phyloP scores from a whole-genome alignment of 2,113 vertebrate species.

The Alethe castanea region DNA sequence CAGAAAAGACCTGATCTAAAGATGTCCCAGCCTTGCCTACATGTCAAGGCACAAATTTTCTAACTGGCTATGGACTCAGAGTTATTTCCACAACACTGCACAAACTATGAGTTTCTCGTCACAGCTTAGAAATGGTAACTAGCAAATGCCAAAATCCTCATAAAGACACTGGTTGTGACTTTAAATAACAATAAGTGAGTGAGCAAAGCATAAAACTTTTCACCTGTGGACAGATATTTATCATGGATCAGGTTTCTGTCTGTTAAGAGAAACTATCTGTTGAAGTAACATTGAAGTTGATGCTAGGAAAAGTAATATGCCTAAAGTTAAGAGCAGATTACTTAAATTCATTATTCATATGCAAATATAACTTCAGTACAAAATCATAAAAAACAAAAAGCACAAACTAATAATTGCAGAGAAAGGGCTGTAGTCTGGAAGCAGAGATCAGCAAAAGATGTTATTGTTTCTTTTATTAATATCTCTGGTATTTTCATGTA shows the following conservation, averaged over 20 bases:
- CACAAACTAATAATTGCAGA: not conserved
- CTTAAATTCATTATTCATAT: not conserved
- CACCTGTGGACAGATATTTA: not conserved
- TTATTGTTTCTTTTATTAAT: not conserved
- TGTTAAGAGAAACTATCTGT: not conserved
- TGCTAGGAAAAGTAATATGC: not conserved
- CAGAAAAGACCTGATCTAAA: not conserved
- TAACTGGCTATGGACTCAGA: not conserved
- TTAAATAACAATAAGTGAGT: not conserved
- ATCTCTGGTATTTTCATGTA: not conserved
- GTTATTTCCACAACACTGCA: not conserved
- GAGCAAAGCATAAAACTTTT: not conserved
- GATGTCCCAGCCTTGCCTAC: not conserved
- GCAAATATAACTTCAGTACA: not conserved
- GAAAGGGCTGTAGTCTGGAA: not conserved
- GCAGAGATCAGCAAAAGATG: not conserved
- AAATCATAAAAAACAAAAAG: not conserved
- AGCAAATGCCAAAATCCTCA: not conserved
- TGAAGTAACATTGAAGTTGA: not conserved
- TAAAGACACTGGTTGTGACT: not conserved
- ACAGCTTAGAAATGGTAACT: not conserved
- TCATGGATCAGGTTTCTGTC: not conserved
- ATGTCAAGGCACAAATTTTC: not conserved
- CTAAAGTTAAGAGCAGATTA: not conserved
- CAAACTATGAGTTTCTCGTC: not conserved